These are phyloP conservation scores for Xiphophorus birchmanni DNA, from an alignment of 2,797 vertebrate genomes.

Conservation along the genomic window DNA sequence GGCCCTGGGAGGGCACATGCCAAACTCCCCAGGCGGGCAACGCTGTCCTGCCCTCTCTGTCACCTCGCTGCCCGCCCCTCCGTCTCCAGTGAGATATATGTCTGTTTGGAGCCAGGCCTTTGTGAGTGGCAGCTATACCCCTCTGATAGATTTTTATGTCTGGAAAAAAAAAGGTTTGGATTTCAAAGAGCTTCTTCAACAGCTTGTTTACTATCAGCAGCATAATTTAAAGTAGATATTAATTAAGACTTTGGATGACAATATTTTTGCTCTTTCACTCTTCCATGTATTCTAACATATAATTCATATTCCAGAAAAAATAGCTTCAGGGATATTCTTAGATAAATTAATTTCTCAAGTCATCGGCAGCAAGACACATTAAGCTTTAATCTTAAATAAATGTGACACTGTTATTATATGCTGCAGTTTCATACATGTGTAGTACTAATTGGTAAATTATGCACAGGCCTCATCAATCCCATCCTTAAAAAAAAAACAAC, in stretches of 20 bases:
- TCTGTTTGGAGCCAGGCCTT: conserved; percentile 56
- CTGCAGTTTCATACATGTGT: conserved; percentile 77
- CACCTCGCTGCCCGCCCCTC: conserved; percentile 79
- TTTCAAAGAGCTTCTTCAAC: conserved; percentile 22
- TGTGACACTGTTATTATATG: conserved; percentile 73
- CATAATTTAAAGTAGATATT: conserved; percentile 10
- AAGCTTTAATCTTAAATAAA: conserved; percentile 83
- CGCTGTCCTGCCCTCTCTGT: conserved; percentile 77
- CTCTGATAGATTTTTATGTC: conserved; percentile 31
- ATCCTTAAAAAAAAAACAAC: conserved; percentile 74
- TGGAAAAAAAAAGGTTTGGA: conserved; percentile 36
- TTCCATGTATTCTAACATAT: conserved; percentile 26
- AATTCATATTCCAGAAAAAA: conserved; percentile 37
- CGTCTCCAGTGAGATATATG: conserved; percentile 79
- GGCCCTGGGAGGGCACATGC: conserved; percentile 82
- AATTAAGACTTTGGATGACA: conserved; percentile 1
- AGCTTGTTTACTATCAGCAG: conserved; percentile 4
- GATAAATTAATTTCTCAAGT: conserved; percentile 72
- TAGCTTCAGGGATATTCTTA: conserved; percentile 63
- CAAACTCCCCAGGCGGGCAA: conserved; percentile 84
- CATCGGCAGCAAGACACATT: conserved; percentile 68
- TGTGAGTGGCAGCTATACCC: conserved; percentile 40
- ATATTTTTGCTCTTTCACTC: conserved; percentile 6
- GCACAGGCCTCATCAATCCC: conserved; percentile 75
- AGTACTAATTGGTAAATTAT: conserved; percentile 82